phyloP scores from a whole-genome alignment of 2,113 vertebrate species.

The Indicator maculatus region DNA sequence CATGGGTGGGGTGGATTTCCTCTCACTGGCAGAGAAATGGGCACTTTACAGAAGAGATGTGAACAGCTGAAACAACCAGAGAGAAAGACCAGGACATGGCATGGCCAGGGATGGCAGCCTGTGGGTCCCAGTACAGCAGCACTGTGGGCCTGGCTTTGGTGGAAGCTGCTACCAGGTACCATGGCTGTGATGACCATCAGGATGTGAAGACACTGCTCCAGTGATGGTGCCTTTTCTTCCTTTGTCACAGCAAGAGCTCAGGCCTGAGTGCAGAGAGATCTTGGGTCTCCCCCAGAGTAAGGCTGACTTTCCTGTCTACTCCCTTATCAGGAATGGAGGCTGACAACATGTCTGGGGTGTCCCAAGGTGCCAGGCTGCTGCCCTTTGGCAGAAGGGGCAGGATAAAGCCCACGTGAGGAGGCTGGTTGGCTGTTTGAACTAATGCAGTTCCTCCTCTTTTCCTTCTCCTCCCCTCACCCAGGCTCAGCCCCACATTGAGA shows the following conservation, averaged over 20 bases:
- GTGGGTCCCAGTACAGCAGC: neutral
- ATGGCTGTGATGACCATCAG: fast-evolving
- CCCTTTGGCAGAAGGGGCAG: neutral
- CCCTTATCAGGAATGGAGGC: fast-evolving
- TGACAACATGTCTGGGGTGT: fast-evolving
- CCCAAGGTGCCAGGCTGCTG: neutral
- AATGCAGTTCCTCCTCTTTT: neutral
- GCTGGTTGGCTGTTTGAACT: fast-evolving
- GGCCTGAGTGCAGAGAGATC: neutral
- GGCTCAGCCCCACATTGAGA: fast-evolving
- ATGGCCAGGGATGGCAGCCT: neutral
- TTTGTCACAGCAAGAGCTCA: fast-evolving
- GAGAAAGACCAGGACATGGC: neutral
- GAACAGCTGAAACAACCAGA: neutral
- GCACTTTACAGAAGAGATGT: fast-evolving
- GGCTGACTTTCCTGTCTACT: neutral
- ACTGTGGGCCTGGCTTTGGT: neutral
- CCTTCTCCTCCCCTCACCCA: neutral
- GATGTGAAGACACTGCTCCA: neutral
- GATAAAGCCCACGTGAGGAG: neutral
- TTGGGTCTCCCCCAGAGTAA: neutral
- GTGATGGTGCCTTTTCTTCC: neutral
- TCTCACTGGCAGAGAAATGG: neutral
- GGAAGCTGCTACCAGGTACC: neutral
- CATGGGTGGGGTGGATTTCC: fast-evolving